Conservation (phyloP, 2,888 invertebrate genomes). For the Rugalucina vietnamica region DNA sequence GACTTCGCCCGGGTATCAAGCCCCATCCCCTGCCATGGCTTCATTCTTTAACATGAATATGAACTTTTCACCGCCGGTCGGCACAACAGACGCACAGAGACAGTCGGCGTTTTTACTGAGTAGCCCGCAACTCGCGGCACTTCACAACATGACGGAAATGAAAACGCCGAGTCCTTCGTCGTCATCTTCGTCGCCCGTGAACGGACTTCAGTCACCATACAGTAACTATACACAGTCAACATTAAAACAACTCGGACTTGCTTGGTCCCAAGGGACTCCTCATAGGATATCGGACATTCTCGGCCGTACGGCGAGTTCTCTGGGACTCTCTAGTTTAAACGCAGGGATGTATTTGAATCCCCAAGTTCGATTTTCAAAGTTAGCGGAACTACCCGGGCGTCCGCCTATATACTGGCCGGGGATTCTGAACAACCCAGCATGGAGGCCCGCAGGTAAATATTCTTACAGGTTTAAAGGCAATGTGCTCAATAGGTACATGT, state of each 20-base stretch:
- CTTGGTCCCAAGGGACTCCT: conserved; percentile 87
- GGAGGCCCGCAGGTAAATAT: conserved; percentile 74
- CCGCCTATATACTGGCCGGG: conserved; percentile 95
- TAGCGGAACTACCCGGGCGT: conserved; percentile 83
- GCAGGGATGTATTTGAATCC: conserved; percentile 85
- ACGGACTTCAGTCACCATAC: conserved; percentile 59
- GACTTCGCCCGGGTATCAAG: conserved; percentile 62
- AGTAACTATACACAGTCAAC: conserved; percentile 66
- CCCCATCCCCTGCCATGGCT: conserved; percentile 74
- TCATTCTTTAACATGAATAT: conserved; percentile 68
- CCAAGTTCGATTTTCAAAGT: conserved; percentile 84
- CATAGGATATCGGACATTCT: conserved; percentile 98
- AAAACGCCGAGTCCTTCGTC: conserved; percentile 84
- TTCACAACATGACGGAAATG: conserved; percentile 95
- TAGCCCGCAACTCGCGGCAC: conserved; percentile 93
- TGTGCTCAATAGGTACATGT: too few relatives aligned
- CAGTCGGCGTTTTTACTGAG: conserved; percentile 86
- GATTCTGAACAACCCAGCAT: conserved; percentile 92
- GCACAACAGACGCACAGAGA: conserved; percentile 74
- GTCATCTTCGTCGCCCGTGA: conserved; percentile 47
- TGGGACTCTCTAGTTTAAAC: conserved; percentile 75
- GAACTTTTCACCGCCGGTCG: conserved; percentile 39
- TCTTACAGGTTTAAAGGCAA: too few relatives aligned
- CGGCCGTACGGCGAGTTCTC: conserved; percentile 88
- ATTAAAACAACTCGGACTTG: conserved; percentile 66